Percentiles rank a stretch among this genome's conserved stretches.
These are phyloP conservation scores for Enteromius argenteus DNA, from an alignment of 2,797 vertebrate species.

Conservation along the genomic window DNA sequence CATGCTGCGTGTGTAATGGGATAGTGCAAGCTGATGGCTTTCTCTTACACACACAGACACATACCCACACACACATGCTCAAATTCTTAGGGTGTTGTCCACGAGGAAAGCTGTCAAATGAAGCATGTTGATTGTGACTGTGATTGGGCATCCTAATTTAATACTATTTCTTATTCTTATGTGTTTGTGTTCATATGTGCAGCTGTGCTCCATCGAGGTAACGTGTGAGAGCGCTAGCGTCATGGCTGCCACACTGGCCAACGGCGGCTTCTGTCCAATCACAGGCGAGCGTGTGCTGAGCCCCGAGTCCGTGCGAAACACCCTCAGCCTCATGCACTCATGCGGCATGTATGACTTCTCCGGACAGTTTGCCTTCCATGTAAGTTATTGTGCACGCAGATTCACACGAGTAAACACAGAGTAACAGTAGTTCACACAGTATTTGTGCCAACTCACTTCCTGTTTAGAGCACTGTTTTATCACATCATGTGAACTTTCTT, in stretches of 20 bases:
- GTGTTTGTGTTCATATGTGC: slow-evolving; percentile 34
- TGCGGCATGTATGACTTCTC: slow-evolving; percentile 94
- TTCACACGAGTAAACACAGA: neutral
- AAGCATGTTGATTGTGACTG: neutral
- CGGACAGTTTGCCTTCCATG: slow-evolving; percentile 90
- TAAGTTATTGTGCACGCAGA: slow-evolving; percentile 67
- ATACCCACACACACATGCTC: neutral
- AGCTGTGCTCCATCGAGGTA: slow-evolving; percentile 91
- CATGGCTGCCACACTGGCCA: slow-evolving; percentile 91
- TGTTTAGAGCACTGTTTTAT: neutral
- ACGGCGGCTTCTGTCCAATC: slow-evolving; percentile 90
- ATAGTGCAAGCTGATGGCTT: neutral
- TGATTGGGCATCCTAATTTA: neutral
- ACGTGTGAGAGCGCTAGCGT: slow-evolving; percentile 91
- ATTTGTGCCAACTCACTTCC: neutral
- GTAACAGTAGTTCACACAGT: neutral
- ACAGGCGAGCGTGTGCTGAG: slow-evolving; percentile 88
- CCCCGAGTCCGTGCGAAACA: slow-evolving; percentile 88
- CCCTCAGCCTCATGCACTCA: slow-evolving; percentile 90
- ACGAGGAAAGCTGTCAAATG: neutral
- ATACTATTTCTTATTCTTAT: neutral
- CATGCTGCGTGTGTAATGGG: slow-evolving; percentile 12
- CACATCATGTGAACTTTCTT: neutral
- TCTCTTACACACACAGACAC: slow-evolving; percentile 6
- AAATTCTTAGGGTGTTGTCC: neutral